Conservation (phyloP, 2,797 vertebrate genomes). For the Falco biarmicus region DNA sequence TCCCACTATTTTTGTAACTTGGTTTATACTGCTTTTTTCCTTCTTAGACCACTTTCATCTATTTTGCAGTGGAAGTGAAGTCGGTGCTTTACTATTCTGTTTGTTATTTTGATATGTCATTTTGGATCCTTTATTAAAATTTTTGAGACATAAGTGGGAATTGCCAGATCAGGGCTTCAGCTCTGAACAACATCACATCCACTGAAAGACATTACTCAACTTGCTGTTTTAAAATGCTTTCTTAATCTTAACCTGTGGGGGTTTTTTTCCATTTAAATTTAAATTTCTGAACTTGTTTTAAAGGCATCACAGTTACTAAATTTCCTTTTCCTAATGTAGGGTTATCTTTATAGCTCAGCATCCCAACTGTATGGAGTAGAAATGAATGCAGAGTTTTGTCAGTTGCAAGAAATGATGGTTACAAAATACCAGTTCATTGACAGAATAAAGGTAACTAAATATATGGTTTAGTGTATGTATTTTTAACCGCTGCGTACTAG, state of each 20-base stretch:
- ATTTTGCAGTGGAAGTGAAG: not conserved
- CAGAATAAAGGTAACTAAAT: slow-evolving; percentile 85
- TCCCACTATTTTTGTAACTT: not conserved
- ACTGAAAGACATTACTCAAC: not conserved
- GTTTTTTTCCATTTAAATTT: slow-evolving; percentile 6
- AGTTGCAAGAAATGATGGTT: slow-evolving; percentile 86
- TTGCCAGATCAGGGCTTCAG: not conserved
- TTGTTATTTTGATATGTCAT: not conserved
- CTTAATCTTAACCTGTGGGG: not conserved
- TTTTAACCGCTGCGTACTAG: not conserved
- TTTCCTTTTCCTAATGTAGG: slow-evolving; percentile 79
- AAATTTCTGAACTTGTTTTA: slow-evolving; percentile 3
- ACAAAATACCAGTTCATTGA: slow-evolving; percentile 87
- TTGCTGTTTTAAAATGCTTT: not conserved
- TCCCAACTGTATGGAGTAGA: slow-evolving; percentile 87
- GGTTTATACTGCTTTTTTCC: not conserved
- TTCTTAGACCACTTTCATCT: not conserved
- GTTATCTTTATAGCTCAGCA: slow-evolving; percentile 89
- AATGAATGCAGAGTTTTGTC: slow-evolving; percentile 89
- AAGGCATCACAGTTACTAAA: not conserved
- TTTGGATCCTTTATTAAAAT: slow-evolving; percentile 3
- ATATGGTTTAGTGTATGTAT: not conserved
- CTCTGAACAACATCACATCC: not conserved
- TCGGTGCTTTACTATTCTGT: not conserved
- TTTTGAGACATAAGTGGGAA: not conserved